These are phyloP conservation scores for Empidonax traillii DNA, from an alignment of 2,113 vertebrate genomes.

Conservation along the genomic window DNA sequence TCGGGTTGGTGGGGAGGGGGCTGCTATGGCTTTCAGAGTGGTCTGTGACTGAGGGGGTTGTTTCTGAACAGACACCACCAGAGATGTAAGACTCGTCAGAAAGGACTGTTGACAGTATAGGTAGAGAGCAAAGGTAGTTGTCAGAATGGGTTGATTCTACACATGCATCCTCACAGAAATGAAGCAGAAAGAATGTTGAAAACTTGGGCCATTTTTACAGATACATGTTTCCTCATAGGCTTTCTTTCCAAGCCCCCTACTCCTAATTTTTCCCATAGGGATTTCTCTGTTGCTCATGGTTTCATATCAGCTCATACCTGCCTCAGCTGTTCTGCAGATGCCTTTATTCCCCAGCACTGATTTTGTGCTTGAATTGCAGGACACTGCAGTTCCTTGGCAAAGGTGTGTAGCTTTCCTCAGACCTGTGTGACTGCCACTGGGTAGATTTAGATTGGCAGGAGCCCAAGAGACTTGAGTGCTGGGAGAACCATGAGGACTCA, in stretches of 20 bases:
- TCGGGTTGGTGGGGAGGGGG: background rate
- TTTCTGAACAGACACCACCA: background rate
- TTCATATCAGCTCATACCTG: background rate
- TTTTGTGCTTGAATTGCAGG: background rate
- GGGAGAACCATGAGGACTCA: background rate
- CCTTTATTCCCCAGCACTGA: background rate
- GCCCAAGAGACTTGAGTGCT: background rate
- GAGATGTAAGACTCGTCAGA: background rate
- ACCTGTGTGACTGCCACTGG: background rate
- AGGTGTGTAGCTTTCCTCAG: background rate
- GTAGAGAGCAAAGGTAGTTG: background rate
- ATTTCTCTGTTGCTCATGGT: background rate
- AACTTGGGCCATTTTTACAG: background rate
- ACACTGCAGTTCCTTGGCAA: background rate
- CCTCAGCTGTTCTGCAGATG: slow-evolving; percentile 7
- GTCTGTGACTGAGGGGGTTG: background rate
- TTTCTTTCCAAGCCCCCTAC: background rate
- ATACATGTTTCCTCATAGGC: background rate
- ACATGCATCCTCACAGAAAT: background rate
- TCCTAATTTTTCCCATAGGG: background rate
- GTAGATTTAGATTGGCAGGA: background rate
- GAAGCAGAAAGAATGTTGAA: background rate
- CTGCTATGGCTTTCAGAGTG: background rate
- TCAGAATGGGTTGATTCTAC: background rate
- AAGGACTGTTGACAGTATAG: background rate